These are phyloP conservation scores for Antrozous pallidus DNA, from an alignment of 2,797 vertebrate species.

Conservation along the genomic window DNA sequence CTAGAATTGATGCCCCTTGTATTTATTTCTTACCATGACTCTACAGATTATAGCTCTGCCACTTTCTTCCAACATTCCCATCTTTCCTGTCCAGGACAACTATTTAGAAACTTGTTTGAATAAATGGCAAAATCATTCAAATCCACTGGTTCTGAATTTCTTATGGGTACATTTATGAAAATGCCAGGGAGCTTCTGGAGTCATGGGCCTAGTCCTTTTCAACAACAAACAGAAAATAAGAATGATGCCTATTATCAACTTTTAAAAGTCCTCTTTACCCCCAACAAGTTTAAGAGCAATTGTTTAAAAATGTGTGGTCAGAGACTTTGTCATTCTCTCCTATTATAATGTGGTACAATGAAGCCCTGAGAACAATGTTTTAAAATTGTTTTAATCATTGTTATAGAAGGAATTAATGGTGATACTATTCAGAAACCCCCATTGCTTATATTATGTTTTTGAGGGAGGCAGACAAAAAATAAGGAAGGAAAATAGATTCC, in stretches of 20 bases:
- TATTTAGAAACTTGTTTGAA: constrained; percentile 46
- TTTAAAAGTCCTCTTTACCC: background rate
- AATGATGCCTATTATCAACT: constrained; percentile 11
- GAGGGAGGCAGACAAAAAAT: background rate
- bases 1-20: background rate
- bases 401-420: constrained; percentile 29
- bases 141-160: background rate
- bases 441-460: constrained; percentile 45
- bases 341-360: background rate
- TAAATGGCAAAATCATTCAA: constrained; percentile 43
- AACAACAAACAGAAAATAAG: constrained; percentile 24
- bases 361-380: constrained; percentile 26
- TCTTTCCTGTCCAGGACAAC: background rate
- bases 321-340: constrained; percentile 3
- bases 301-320: constrained; percentile 4
- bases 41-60: background rate
- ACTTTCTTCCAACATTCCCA: background rate
- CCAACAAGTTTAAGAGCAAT: background rate
- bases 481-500: constrained; percentile 48
- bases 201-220: background rate
- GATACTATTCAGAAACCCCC: constrained; percentile 52
- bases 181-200: background rate
- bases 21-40: constrained; percentile 34
- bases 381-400: constrained; percentile 32
- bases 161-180: constrained; percentile 51